Conservation (phyloP, 2,888 invertebrate species). For the Sesia apiformis region DNA sequence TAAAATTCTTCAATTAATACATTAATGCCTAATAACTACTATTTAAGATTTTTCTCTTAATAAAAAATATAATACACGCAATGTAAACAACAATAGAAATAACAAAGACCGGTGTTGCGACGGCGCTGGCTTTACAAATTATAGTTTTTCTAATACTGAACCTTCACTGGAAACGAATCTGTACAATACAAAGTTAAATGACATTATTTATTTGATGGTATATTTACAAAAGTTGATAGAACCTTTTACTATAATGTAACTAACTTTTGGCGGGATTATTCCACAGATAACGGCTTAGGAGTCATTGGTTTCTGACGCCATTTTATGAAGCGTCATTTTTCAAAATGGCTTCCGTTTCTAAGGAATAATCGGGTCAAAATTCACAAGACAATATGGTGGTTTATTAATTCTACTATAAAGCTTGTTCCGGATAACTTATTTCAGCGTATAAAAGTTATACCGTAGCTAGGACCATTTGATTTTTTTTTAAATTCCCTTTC, state of each 20-base stretch:
- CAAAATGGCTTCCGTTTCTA: background rate
- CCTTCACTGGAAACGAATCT: slow-evolving; percentile 37
- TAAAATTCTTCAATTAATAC: slow-evolving; percentile 72
- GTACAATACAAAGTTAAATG: background rate
- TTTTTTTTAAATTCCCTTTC: slow-evolving; percentile 45
- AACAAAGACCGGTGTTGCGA: slow-evolving; percentile 51
- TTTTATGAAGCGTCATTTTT: slow-evolving; percentile 1
- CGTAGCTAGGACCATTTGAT: slow-evolving; percentile 53
- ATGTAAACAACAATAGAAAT: slow-evolving; percentile 59
- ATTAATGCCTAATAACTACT: slow-evolving; percentile 70
- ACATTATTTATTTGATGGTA: slow-evolving; percentile 28
- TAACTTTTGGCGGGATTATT: slow-evolving; percentile 5
- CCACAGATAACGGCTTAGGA: background rate
- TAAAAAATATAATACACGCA: slow-evolving; percentile 72
- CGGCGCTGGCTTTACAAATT: slow-evolving; percentile 13
- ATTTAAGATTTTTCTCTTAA: slow-evolving; percentile 72
- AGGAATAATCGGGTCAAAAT: background rate
- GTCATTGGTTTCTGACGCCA: slow-evolving; percentile 5
- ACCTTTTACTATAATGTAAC: slow-evolving; percentile 31
- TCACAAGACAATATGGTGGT: slow-evolving; percentile 34
- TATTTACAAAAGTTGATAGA: slow-evolving; percentile 69
- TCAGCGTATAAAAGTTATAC: slow-evolving; percentile 37
- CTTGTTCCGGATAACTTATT: slow-evolving; percentile 56
- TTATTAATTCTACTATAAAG: slow-evolving; percentile 62
- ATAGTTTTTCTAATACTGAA: slow-evolving; percentile 51